Base-by-base conservation (phyloP, 2,113 vertebrate species). In the Castor canadensis region DNA sequence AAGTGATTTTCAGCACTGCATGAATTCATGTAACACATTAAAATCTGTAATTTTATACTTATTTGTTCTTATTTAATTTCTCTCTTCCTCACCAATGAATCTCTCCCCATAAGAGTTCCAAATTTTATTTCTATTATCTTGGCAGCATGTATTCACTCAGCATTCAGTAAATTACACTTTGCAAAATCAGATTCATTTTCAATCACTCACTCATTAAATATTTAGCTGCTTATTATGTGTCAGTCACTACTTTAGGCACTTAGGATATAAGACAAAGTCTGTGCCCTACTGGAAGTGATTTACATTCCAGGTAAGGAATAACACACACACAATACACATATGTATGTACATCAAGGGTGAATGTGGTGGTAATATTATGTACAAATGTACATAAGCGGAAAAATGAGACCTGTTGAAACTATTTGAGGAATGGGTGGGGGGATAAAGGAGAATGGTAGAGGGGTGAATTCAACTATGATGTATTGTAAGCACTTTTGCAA, bases 161-260 rank as follows among this genome's bases (percentile, higher is more conserved):
- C 16, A 90, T 72, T 93, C 91, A 96, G 93, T 80, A 95, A 85
- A 93, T 93, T 19, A 52, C 93, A 35, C 92, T 89, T 96, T 97
- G 24, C 28, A 94, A 91, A 95, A 88, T 45, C 73, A 56, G 49
- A 87, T 92, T n/a, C 72, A 82, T 82, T 89, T n/a, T 85, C 35
- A 81, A 66, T 77, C 69, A 96, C 30, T 89, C 26, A 71, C 60
- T 87, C 54, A 86, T 76, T 76, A 73, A 91, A 58, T 69, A 91
- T 82, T 87, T 92, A 81, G 13, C 32, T 93, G 12, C 35, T 38
- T 43, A 40, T 26, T 45, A 92, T 66, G 2, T 72, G 3, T 32
- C 30, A 90, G 66, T 35, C 56, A 87, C 58, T 87, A 84, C 92
- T 87, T 92, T 69, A 81, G 58, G n/a, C 58, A 90, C 67, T 84